Evolutionary conservation across 2,113 vertebrate species (phyloP), one percentile per base, ranked within the genome.

Genomic region (Siniperca chuatsi): DNA sequence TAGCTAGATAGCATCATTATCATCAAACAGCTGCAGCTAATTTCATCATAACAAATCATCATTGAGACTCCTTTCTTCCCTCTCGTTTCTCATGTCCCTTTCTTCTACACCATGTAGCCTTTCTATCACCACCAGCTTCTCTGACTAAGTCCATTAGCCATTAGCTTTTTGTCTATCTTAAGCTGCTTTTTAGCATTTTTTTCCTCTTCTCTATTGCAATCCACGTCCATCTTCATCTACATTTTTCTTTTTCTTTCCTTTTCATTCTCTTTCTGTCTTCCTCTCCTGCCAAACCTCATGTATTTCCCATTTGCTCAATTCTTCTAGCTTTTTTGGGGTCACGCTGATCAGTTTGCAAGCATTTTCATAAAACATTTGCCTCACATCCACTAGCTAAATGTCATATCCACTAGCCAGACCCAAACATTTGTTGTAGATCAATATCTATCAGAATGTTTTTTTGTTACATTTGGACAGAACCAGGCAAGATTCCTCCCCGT

Each of bases 1-100:
- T 4, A 1, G 33, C 25, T 77, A 37, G 82, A 75, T 20, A 64
- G 35, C 58, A 48, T 85, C 82, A 84, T 88, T 62, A 79, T 73
- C 72, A 75, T 82, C 82, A 78, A 75, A 79, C 86, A 87, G 75
- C 85, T 90, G 82, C 90, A 48, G 75, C 71, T 80, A 64, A 85
- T 92, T 82, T 84, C 74, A 81, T 83, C 75, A 37, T 1, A 79
- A 86, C 81, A 79, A 83, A 65, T 81, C 40, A 54, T 73, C 73
- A 23, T 18, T 25, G 18, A 40, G 15, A 18, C 33, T 50, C 48
- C 13, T 33, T 72, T 52, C 29, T 35, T 52, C 78, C 48, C 42
- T 54, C 10, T 57, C 1, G 0, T 60, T 42, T 48, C 37, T 66
- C 21, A 8, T 29, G 42, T n/a, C 6, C 8, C 2, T 50, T 50